Percentiles rank a stretch among this genome's conserved stretches.
These are phyloP conservation scores for Leiothrix lutea DNA, from an alignment of 2,113 vertebrate species.

Conservation along the genomic window DNA sequence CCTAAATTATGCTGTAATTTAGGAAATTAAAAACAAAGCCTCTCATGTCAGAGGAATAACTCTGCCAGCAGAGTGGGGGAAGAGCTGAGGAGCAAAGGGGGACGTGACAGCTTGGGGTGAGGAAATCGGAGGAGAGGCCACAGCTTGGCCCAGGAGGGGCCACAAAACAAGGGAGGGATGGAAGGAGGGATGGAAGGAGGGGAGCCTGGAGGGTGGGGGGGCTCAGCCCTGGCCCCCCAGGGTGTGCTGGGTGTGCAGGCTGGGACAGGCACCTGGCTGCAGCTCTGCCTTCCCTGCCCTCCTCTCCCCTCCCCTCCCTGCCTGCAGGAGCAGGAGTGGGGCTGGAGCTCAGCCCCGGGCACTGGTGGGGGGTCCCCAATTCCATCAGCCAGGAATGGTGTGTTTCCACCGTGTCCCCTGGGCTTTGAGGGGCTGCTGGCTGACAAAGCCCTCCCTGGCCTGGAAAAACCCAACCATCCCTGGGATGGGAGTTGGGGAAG, in stretches of 20 bases:
- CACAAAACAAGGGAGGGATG: neutral
- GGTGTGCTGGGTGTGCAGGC: neutral
- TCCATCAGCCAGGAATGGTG: rapidly evolving
- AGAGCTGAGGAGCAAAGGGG: conserved; percentile 3
- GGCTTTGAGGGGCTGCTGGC: neutral
- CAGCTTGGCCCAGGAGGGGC: rapidly evolving
- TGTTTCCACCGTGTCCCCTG: neutral
- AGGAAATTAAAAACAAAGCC: conserved; percentile 70
- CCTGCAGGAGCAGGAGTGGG: neutral
- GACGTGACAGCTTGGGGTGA: neutral
- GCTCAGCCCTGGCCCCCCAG: neutral
- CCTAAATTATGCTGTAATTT: conserved; percentile 70
- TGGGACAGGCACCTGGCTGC: neutral
- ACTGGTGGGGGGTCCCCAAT: neutral
- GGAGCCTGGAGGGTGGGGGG: neutral
- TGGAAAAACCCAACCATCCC: rapidly evolving
- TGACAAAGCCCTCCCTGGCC: neutral
- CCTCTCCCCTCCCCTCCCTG: neutral
- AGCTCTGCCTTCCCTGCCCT: neutral
- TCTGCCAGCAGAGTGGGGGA: neutral
- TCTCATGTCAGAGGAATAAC: conserved; percentile 31
- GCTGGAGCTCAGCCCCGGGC: neutral
- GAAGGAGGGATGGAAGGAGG: neutral
- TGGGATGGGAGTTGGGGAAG: neutral
- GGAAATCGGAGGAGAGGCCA: rapidly evolving